Conservation (phyloP, 2,113 vertebrate species). For the Dipodomys spectabilis region DNA sequence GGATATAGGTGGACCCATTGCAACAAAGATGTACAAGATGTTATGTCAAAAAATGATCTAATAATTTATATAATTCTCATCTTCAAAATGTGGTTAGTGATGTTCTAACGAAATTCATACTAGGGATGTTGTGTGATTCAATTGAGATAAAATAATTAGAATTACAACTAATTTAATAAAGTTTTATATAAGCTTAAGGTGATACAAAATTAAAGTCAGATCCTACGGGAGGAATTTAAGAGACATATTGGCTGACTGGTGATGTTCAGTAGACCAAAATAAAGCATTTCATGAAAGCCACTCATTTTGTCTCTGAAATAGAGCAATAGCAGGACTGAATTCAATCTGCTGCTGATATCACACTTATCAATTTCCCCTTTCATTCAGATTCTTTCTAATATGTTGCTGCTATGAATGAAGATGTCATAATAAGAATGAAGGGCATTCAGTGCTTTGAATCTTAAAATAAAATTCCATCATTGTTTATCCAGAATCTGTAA, state of each 20-base stretch:
- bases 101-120: neutral
- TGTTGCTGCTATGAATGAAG: constrained; percentile 39
- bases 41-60: neutral
- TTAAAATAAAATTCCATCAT: neutral
- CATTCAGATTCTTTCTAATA: constrained; percentile 6
- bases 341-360: constrained; percentile 5
- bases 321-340: constrained; percentile 25
- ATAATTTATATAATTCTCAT: neutral
- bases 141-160: constrained; percentile 2
- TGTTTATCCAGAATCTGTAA: neutral
- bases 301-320: neutral
- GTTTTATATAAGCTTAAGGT: neutral
- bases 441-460: neutral
- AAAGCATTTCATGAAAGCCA: neutral
- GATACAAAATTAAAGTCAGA: neutral
- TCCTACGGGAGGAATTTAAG: neutral
- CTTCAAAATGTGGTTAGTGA: constrained; percentile 27
- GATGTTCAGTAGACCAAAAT: neutral
- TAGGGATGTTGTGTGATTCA: neutral
- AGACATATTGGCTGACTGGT: neutral
- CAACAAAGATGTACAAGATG: too few relatives aligned
- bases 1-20: too few relatives aligned
- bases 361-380: neutral
- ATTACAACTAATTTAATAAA: neutral
- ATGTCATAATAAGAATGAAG: constrained; percentile 21